Evolutionary conservation across 2,113 vertebrate genomes (phyloP), one percentile per base, ranked within the genome.

Genomic region (Lasiurus borealis): DNA sequence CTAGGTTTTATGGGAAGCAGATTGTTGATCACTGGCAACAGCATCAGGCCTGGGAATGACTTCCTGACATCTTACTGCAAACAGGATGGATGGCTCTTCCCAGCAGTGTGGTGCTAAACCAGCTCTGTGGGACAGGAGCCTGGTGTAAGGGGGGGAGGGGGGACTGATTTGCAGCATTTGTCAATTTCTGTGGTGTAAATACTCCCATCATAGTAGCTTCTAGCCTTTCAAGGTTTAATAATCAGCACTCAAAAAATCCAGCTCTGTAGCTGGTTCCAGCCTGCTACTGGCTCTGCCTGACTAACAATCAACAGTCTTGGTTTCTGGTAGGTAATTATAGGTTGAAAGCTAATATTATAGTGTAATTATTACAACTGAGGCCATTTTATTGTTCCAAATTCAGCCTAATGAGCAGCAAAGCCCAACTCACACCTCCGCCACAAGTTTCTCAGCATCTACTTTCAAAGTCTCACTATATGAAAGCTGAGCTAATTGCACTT

Each of bases 381-480:
- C 34, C 57, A 85, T 78, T 90, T 90, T 93, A 21, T 82, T 80
- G 23, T 76, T 93, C 68, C 95, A 89, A 95, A 76, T 66, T 95
- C 73, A 92, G 40, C 18, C 73, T 68, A 68, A 52, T 15, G n/a
- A 90, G 64, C 40, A 83, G 69, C 25, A 87, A 96, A 94, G 7
- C 36, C 40, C 75, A 88, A 52, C 15, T 94, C 50, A 82, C 44
- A 77, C 59, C 48, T 23, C 85, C 16, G 77, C 34, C n/a, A 62
- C 76, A 72, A 88, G 68, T 82, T 93, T 82, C 54, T 90, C 90
- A 62, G 78, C 25, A 82, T 23, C 40, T 76, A 36, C 62, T 90
- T 90, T 89, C 72, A 92, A 90, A 93, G 31, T 68, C 76, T 78
- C 83, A 68, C 72, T 85, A 57, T 19, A 40, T 23, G 83, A 95